Evolutionary conservation across 2,797 vertebrate species (phyloP), one percentile per base, ranked within the genome.

Genomic region (Eospalax fontanierii): DNA sequence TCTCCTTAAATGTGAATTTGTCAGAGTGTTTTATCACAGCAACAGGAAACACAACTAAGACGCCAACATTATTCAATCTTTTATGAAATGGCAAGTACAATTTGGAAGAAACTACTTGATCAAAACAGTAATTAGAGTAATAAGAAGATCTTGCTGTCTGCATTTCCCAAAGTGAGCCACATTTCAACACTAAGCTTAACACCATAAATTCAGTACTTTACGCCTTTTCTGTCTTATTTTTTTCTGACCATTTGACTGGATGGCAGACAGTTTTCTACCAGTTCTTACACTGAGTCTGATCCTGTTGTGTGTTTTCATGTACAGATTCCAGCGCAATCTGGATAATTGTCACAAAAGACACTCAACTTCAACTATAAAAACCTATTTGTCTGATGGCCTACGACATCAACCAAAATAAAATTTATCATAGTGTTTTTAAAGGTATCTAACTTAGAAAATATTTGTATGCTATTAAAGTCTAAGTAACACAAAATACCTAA

Each of bases 151-250:
- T 12, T 33, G 10, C 28, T 76, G 28, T 10, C 30, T 78, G 6
- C 3, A 66, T 89, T 33, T 43, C 6, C 19, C 33, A 40, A 2
- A 65, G 7, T n/a, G 10, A 19, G 19, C 40, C 22, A 24, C 40
- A 57, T 76, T 0, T 24, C 35, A n/a, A n/a, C n/a, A n/a, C n/a
- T n/a, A 0, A 26, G 14, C 8, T 78, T 19, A 65, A 1, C 6
- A 38, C 18, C 68, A 35, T 19, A 50, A 78, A 78, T 30, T 33
- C 19, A 59, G 2, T 66, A 14, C 2, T 35, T 66, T 28, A 12
- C 70, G 75, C 35, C 4, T 61, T 91, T 35, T 75, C 43, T 86
- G 21, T 50, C 57, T 82, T 86, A 26, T 61, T 54, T 81, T 21
- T 26, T 79, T 24, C 75, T 65, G 16, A 10, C 28, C 4, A 50